These are phyloP conservation scores for Tragopan temminckii DNA, from an alignment of 2,797 vertebrate species.

Conservation along the genomic window DNA sequence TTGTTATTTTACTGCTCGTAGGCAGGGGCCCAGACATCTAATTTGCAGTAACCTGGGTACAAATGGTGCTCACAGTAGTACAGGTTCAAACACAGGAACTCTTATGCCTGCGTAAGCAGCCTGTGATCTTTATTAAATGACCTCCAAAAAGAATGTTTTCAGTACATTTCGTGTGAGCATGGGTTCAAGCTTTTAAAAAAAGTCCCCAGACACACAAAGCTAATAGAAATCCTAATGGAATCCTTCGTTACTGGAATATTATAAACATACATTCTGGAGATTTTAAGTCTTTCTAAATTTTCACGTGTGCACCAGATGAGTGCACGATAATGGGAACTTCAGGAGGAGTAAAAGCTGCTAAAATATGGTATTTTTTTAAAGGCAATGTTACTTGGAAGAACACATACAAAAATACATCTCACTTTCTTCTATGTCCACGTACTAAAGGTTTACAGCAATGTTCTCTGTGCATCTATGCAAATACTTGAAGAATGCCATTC, in stretches of 20 bases:
- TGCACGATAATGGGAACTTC: slow-evolving; percentile 6
- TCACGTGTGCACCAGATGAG: background rate
- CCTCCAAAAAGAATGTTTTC: background rate
- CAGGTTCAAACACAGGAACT: background rate
- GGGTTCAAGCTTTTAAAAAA: background rate
- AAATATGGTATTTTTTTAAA: slow-evolving; percentile 31
- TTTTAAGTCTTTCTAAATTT: background rate
- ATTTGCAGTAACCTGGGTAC: background rate
- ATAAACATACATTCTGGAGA: background rate
- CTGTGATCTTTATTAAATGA: background rate
- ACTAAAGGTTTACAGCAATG: slow-evolving; percentile 82
- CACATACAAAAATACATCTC: slow-evolving; percentile 31
- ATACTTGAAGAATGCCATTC: slow-evolving; percentile 85
- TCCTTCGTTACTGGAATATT: background rate
- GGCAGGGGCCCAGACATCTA: background rate
- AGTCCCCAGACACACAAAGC: background rate
- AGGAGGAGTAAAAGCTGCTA: background rate
- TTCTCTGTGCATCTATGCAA: slow-evolving; percentile 89
- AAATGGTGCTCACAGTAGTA: background rate
- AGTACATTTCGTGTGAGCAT: background rate
- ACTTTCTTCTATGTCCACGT: slow-evolving; percentile 57
- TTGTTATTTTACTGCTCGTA: background rate
- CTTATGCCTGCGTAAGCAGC: background rate
- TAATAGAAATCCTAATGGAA: background rate
- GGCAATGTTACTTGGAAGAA: slow-evolving; percentile 50